Evolutionary conservation across 2,888 invertebrate species (phyloP).

Genomic region (Yponomeuta evonymella): DNA sequence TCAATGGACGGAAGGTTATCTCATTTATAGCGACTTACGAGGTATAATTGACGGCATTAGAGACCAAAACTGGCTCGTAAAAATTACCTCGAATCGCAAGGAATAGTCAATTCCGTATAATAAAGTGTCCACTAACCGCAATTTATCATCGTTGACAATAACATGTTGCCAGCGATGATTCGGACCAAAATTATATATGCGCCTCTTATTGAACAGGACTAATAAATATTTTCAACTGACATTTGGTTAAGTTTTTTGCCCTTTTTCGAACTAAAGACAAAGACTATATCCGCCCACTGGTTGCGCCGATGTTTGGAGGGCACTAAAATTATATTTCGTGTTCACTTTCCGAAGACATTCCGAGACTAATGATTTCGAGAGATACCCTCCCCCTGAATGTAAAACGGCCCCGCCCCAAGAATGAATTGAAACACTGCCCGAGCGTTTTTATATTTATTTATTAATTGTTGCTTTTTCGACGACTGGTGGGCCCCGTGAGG

Average conservation of each 20-base stretch:
- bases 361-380: slow-evolving; percentile 71
- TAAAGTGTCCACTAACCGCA: slow-evolving; percentile 40
- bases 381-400: slow-evolving; percentile 75
- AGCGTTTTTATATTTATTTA: slow-evolving; percentile 57
- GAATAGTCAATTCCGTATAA: slow-evolving; percentile 42
- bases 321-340: slow-evolving; percentile 64
- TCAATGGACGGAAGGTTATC: slow-evolving; percentile 25
- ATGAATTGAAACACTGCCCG: slow-evolving; percentile 72
- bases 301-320: slow-evolving; percentile 40
- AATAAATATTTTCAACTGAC: slow-evolving; percentile 67
- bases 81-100: slow-evolving; percentile 2
- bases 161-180: slow-evolving; percentile 48
- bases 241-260: slow-evolving; percentile 50
- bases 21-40: slow-evolving; percentile 22
- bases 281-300: slow-evolving; percentile 67
- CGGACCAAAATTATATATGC: slow-evolving; percentile 56
- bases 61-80: slow-evolving; percentile 21
- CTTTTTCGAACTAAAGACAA: slow-evolving; percentile 63
- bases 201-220: slow-evolving; percentile 49
- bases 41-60: slow-evolving; percentile 26
- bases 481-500: slow-evolving; percentile 45
- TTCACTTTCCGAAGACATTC: slow-evolving; percentile 64
- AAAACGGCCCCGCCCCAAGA: slow-evolving; percentile 68
- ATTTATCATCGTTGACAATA: slow-evolving; percentile 57
- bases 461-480: slow-evolving; percentile 69